Conservation (phyloP, 2,888 invertebrate genomes). For the Scaptomyza cyrtandrae region DNA sequence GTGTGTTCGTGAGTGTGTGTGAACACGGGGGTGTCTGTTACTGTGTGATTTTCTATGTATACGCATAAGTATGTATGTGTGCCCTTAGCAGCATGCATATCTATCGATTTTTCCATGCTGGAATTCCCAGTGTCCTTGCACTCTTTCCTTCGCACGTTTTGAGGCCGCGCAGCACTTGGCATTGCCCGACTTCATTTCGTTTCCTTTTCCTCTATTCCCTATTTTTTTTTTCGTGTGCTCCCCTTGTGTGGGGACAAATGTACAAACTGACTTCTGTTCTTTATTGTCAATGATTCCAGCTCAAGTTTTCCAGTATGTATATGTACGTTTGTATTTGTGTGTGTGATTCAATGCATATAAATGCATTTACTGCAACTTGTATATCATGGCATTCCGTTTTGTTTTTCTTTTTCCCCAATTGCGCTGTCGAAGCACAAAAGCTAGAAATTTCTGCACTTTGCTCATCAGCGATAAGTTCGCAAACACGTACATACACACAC, state of each 20-base stretch:
- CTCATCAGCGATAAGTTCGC: conserved; percentile 38
- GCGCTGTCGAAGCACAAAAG: conserved; percentile 17
- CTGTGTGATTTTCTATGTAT: conserved; percentile 36
- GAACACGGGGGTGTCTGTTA: conserved; percentile 29
- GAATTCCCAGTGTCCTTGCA: conserved; percentile 74
- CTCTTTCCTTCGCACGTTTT: conserved; percentile 52
- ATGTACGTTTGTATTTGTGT: not conserved
- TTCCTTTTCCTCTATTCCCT: not conserved
- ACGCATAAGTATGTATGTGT: conserved; percentile 22
- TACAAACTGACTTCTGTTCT: not conserved
- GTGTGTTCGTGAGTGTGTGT: conserved; percentile 11
- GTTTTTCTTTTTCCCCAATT: conserved; percentile 17
- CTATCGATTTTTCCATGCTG: conserved; percentile 71
- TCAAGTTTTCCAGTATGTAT: conserved; percentile 21
- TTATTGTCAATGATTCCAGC: conserved; percentile 24
- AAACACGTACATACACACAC: conserved; percentile 5
- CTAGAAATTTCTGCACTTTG: conserved; percentile 46
- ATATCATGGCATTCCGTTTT: conserved; percentile 8
- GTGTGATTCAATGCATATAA: conserved; percentile 5
- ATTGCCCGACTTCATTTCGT: conserved; percentile 13
- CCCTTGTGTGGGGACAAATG: not conserved
- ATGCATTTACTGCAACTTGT: conserved; percentile 3
- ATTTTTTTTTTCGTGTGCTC: not conserved
- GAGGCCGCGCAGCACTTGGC: conserved; percentile 36
- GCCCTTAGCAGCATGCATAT: conserved; percentile 59